Evolutionary conservation across 2,113 vertebrate species (phyloP).

Genomic region (Ptychochromis oligacanthus): DNA sequence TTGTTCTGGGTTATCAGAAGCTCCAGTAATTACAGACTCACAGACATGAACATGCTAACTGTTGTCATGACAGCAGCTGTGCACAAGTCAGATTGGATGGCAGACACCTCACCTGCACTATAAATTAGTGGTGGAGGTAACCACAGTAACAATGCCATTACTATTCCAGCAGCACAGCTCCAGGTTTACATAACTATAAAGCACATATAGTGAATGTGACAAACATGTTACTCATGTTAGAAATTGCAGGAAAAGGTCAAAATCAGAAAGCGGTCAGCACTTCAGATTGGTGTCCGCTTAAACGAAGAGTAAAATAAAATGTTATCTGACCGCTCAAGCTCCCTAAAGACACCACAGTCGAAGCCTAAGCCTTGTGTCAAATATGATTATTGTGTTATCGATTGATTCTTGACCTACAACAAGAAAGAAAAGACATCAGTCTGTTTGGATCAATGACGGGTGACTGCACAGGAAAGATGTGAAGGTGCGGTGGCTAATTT

Average conservation of each 20-base stretch:
- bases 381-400: conserved; percentile 18
- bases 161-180: conserved; percentile 49
- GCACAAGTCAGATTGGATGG: conserved; percentile 43
- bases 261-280: neutral
- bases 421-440: conserved; percentile 30
- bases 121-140: conserved; percentile 60
- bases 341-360: neutral
- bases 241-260: neutral
- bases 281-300: neutral
- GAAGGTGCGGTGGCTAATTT: conserved; percentile 20
- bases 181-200: conserved; percentile 7
- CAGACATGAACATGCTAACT: conserved; percentile 43
- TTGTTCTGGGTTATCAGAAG: conserved; percentile 7
- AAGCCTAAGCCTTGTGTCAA: neutral
- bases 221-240: neutral
- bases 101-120: conserved; percentile 61
- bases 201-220: neutral
- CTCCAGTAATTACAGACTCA: conserved; percentile 45
- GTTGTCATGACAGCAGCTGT: conserved; percentile 78
- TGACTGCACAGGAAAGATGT: conserved; percentile 3
- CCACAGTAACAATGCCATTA: conserved; percentile 70
- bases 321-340: neutral
- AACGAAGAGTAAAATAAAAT: conserved; percentile 5
- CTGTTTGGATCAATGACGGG: neutral
- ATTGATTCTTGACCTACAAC: conserved; percentile 7